Conservation (phyloP, 2,797 vertebrate genomes). For the Urosaurus nigricauda region DNA sequence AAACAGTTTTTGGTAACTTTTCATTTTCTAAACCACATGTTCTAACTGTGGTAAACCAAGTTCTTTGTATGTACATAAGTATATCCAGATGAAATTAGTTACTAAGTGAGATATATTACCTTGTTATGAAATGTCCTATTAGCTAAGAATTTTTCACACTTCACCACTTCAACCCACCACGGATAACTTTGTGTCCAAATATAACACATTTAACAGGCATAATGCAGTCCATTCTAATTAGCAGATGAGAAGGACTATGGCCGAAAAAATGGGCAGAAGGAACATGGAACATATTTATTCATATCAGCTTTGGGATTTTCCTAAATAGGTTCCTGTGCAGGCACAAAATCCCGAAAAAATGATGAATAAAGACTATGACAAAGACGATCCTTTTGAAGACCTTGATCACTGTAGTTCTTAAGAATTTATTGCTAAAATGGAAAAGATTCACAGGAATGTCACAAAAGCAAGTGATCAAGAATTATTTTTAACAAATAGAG, state of each 20-base stretch:
- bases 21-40: not conserved
- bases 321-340: not conserved
- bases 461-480: not conserved
- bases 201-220: not conserved
- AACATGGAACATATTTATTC: not conserved
- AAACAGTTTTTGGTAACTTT: not conserved
- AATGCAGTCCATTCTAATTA: not conserved
- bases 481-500: not conserved
- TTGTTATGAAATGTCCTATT: not conserved
- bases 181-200: not conserved
- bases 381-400: not conserved
- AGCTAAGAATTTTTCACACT: not conserved
- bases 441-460: not conserved
- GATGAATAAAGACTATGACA: not conserved
- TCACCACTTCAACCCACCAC: not conserved
- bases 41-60: not conserved
- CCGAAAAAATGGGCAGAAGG: not conserved
- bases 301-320: not conserved
- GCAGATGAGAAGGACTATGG: not conserved
- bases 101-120: not conserved
- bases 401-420: not conserved
- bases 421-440: not conserved
- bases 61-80: not conserved
- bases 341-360: not conserved
- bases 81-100: not conserved